Conservation (phyloP, 2,888 invertebrate genomes). For the Meandrusa payeni region DNA sequence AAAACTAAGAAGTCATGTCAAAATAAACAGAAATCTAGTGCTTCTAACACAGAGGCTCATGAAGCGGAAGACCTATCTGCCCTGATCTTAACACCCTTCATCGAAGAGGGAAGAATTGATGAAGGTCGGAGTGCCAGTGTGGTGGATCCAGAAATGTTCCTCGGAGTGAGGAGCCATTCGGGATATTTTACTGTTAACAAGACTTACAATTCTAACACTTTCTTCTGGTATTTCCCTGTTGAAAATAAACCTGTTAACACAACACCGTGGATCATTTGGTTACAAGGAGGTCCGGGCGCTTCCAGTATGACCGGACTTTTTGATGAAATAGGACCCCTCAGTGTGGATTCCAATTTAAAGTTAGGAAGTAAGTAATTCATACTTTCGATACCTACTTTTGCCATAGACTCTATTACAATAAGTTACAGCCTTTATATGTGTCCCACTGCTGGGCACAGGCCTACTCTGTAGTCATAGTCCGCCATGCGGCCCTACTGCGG, state of each 20-base stretch:
- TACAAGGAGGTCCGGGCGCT: slow-evolving; percentile 92
- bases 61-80: slow-evolving; percentile 48
- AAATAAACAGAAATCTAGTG: background rate
- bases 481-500: too few relatives aligned
- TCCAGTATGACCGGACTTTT: slow-evolving; percentile 78
- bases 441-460: too few relatives aligned
- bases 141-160: slow-evolving; percentile 50
- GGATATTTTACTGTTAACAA: slow-evolving; percentile 85
- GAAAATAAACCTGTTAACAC: slow-evolving; percentile 46
- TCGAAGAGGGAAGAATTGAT: slow-evolving; percentile 43
- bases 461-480: too few relatives aligned
- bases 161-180: slow-evolving; percentile 67
- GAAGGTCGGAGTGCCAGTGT: slow-evolving; percentile 47
- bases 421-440: too few relatives aligned
- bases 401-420: too few relatives aligned
- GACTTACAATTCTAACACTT: slow-evolving; percentile 85
- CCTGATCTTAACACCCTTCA: slow-evolving; percentile 50
- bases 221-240: slow-evolving; percentile 92
- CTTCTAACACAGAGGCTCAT: slow-evolving; percentile 26
- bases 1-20: slow-evolving; percentile 1
- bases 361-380: slow-evolving; percentile 57
- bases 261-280: slow-evolving; percentile 89
- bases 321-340: slow-evolving; percentile 64
- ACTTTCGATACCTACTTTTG: too few relatives aligned
- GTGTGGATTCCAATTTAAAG: slow-evolving; percentile 32